Evolutionary conservation across 2,113 vertebrate genomes (phyloP), one percentile per base, ranked within the genome.

Genomic region (Panthera uncia): DNA sequence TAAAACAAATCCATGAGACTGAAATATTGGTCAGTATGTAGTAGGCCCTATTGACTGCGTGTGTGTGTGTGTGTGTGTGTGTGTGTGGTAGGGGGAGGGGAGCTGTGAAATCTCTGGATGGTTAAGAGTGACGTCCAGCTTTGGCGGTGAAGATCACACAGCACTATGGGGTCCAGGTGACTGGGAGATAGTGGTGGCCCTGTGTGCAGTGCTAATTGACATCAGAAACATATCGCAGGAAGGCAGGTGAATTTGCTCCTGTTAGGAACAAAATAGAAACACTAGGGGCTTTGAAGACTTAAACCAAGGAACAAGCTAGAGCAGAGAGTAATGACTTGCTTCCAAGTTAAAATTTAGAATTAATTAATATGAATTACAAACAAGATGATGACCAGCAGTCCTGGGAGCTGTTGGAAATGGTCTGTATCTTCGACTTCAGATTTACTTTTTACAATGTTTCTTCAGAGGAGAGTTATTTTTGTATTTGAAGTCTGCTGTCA

Each of bases 361-460:
- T 74, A 86, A 63, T 71, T 45, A 45, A 78, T 74, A 71, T 63
- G 73, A 45, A 63, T 95, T 95, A 92, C 41, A 86, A 86, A 86
- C 33, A 66, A 80, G 19, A 86, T 82, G 83, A 65, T n/a, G 79
- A 27, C 55, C 41, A 73, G 52, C 27, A 25, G 50, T 87, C 41
- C 41, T 71, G 19, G 21, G 48, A 86, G 13, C 50, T 87, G 33
- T 50, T 50, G 83, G 63, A 71, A 92, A 69, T 61, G 41, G 14
- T 80, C 52, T 73, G 2, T n/a, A 65, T 81, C 14, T 86, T 69
- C 63, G 65, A n/a, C 63, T 92, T 92, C 29, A 52, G 74, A 29
- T 36, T 65, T 73, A 29, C 65, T 50, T 91, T 91, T 79, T 7
- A 73, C 86, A 92, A 81, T 81, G 41, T 79, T 87, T 50, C 19